Evolutionary conservation across 2,888 invertebrate genomes (phyloP).

Genomic region (Drosophila suboccidentalis): DNA sequence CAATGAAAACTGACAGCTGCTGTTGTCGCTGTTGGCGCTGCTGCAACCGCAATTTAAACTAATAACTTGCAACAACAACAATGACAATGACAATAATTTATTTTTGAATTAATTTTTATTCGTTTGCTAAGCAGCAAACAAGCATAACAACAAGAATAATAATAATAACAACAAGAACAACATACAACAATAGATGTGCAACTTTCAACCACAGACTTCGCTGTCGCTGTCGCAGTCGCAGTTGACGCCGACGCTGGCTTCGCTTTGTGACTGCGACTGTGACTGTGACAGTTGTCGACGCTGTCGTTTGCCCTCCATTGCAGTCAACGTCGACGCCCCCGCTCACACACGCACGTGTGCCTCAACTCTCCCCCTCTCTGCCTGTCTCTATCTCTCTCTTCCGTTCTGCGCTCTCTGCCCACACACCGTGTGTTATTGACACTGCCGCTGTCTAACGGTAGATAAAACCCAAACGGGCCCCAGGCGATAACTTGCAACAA

Average conservation of each 20-base stretch:
- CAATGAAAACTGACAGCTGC: conserved; percentile 60
- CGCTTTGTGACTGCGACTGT: conserved; percentile 48
- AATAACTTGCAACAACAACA: conserved; percentile 69
- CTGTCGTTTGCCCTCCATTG: conserved; percentile 73
- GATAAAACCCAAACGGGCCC: conserved; percentile 72
- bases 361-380: conserved; percentile 1
- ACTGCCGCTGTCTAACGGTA: conserved; percentile 73
- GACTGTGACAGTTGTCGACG: conserved; percentile 68
- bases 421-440: conserved; percentile 71
- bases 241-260: conserved; percentile 24
- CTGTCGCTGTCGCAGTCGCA: background rate
- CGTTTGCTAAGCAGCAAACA: conserved; percentile 62
- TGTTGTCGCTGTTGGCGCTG: conserved; percentile 26
- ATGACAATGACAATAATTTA: conserved; percentile 80
- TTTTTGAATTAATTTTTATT: conserved; percentile 80
- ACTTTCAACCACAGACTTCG: conserved; percentile 47
- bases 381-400: background rate
- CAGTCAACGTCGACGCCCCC: conserved; percentile 59
- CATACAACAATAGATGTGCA: conserved; percentile 52
- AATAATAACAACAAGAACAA: conserved; percentile 38
- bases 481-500: conserved; percentile 65
- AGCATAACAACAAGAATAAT: conserved; percentile 30
- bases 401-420: conserved; percentile 16
- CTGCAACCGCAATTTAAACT: conserved; percentile 81
- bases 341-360: conserved; percentile 27